Conservation (phyloP, 2,113 vertebrate genomes). For the Pseudorectes ferrugineus region DNA sequence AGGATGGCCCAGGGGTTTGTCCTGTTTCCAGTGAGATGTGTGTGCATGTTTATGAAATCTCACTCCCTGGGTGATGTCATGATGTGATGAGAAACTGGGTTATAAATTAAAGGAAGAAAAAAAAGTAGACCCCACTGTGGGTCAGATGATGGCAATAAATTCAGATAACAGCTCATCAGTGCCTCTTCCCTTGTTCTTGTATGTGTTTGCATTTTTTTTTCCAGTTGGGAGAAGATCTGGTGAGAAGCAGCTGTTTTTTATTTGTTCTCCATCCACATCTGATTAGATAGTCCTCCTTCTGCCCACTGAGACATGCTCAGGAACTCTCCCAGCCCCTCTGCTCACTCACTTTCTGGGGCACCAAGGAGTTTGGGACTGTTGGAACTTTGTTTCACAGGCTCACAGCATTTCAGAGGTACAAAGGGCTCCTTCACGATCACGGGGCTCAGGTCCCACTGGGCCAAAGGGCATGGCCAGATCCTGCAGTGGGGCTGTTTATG, state of each 20-base stretch:
- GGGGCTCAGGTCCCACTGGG: neutral
- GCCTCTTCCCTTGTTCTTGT: slow-evolving; percentile 44
- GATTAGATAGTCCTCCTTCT: slow-evolving; percentile 39
- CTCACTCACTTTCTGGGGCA: slow-evolving; percentile 11
- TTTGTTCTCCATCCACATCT: slow-evolving; percentile 57
- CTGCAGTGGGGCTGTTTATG: neutral
- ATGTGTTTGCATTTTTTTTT: slow-evolving; percentile 16
- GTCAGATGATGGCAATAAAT: slow-evolving; percentile 68
- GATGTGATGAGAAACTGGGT: slow-evolving; percentile 27
- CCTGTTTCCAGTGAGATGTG: neutral
- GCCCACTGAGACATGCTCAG: slow-evolving; percentile 2
- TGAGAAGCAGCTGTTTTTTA: slow-evolving; percentile 65
- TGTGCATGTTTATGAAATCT: slow-evolving; percentile 16
- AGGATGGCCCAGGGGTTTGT: neutral
- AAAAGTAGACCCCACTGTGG: slow-evolving; percentile 46
- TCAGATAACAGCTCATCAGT: slow-evolving; percentile 66
- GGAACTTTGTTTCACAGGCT: slow-evolving; percentile 15
- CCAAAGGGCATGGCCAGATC: neutral
- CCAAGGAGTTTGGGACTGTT: neutral
- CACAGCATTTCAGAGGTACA: slow-evolving; percentile 12
- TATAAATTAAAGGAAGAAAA: slow-evolving; percentile 39
- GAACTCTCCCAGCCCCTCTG: slow-evolving; percentile 10
- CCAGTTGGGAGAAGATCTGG: slow-evolving; percentile 47
- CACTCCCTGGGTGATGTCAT: slow-evolving; percentile 58
- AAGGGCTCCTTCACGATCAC: neutral